Evolutionary conservation across 2,888 invertebrate species (phyloP).

Genomic region (Eupsilia transversa): DNA sequence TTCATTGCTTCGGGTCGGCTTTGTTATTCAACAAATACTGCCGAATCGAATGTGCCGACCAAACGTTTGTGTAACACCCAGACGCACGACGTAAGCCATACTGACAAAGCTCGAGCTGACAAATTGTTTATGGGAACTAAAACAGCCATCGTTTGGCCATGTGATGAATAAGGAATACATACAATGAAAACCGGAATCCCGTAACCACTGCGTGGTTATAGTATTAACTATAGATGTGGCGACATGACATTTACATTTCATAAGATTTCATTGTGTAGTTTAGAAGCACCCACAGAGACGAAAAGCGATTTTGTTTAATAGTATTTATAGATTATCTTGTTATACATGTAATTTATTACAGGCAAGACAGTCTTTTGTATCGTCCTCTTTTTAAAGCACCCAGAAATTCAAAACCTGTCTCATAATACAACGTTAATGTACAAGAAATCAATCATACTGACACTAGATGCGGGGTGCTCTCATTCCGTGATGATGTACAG

Average conservation of each 20-base stretch:
- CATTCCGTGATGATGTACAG: conserved; percentile 65
- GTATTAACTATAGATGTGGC: background rate
- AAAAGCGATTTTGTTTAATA: background rate
- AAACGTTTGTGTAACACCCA: background rate
- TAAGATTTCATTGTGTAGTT: no score
- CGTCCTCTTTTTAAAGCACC: conserved; percentile 26
- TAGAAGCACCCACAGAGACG: background rate
- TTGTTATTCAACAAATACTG: no score
- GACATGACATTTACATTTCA: no score
- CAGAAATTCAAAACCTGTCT: conserved; percentile 32
- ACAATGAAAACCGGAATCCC: background rate
- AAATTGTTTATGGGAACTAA: background rate
- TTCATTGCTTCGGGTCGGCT: background rate
- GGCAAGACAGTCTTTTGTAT: conserved; percentile 8
- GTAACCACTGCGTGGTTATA: background rate
- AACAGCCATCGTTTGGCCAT: background rate
- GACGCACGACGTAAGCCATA: background rate
- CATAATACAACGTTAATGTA: conserved; percentile 56
- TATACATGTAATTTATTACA: conserved; percentile 10
- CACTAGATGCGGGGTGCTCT: conserved; percentile 56
- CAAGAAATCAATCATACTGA: conserved; percentile 68
- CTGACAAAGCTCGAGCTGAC: background rate
- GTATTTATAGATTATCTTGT: background rate
- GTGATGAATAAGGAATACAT: background rate
- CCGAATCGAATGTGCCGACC: background rate